Percentiles rank a stretch among this genome's conserved stretches.
These are phyloP conservation scores for Pristiophorus japonicus DNA, from an alignment of 2,113 vertebrate genomes.

Conservation along the genomic window DNA sequence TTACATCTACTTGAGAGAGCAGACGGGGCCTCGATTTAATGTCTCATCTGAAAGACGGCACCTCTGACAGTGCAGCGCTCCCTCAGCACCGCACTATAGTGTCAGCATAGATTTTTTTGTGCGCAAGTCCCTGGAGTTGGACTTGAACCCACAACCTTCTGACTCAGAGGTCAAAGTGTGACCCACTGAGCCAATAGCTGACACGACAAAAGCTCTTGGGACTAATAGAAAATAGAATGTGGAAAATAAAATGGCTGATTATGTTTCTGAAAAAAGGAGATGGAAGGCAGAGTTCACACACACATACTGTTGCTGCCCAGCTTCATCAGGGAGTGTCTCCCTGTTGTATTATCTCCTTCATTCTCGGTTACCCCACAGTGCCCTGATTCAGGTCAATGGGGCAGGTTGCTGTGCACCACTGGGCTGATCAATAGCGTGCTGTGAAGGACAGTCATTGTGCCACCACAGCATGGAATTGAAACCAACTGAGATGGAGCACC, in stretches of 20 bases:
- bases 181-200: no score
- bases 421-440: not conserved
- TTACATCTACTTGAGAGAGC: no score
- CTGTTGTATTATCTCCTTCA: not conserved
- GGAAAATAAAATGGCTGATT: not conserved
- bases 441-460: no score
- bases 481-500: not conserved
- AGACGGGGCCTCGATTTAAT: no score
- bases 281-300: not conserved
- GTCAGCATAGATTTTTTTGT: no score
- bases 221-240: not conserved
- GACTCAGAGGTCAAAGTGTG: no score
- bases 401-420: not conserved
- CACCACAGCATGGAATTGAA: not conserved
- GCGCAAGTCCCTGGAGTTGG: no score
- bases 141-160: no score
- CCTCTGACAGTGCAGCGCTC: no score
- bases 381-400: not conserved
- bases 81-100: no score
- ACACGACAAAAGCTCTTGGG: not conserved
- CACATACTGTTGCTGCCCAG: not conserved
- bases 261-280: not conserved
- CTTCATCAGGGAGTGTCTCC: not conserved
- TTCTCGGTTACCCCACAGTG: not conserved
- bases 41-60: no score